Percentiles rank a stretch among this genome's conserved stretches.
Conservation (phyloP, 2,113 vertebrate genomes). For the Axis porcinus region DNA sequence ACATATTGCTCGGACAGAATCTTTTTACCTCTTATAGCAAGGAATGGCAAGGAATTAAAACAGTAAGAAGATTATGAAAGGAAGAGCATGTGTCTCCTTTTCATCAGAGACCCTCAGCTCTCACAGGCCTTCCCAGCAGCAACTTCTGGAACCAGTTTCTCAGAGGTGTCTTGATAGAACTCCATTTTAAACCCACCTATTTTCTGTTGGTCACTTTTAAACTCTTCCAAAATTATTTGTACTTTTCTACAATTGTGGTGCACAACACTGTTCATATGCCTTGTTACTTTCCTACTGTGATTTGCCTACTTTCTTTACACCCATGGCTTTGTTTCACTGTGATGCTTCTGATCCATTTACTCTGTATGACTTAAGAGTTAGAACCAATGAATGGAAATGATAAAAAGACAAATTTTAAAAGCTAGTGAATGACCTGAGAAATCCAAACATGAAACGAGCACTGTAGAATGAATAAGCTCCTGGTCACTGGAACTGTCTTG, state of each 20-base stretch:
- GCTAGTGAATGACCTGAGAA: background rate
- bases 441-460: background rate
- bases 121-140: background rate
- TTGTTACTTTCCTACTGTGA: background rate
- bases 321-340: background rate
- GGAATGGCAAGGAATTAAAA: background rate
- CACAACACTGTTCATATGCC: background rate
- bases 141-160: background rate
- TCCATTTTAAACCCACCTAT: background rate
- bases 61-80: background rate
- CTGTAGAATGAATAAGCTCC: background rate
- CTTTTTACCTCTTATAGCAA: background rate
- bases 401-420: background rate
- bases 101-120: background rate
- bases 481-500: background rate
- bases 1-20: background rate
- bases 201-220: background rate
- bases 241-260: background rate
- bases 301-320: background rate
- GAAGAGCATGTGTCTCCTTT: background rate
- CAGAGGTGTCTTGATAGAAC: background rate
- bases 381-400: background rate
- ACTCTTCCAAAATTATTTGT: background rate
- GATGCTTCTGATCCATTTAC: background rate
- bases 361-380: background rate